Evolutionary conservation across 1,140 invertebrate genomes (phyloP), one percentile per base, ranked within the genome.

Genomic region (Dreissena rostriformis): DNA sequence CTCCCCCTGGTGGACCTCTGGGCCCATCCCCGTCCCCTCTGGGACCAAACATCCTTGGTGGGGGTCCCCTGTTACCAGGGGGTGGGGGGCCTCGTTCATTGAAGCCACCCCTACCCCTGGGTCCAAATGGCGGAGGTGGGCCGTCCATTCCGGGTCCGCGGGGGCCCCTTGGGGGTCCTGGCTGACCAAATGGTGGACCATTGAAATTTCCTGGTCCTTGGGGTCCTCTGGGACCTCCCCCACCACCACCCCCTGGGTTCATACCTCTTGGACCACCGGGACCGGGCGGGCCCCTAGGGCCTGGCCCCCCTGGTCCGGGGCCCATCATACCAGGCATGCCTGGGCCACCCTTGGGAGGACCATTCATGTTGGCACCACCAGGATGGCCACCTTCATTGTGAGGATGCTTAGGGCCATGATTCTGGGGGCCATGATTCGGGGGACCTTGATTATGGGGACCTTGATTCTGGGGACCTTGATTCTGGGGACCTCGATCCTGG

Each of bases 71-170:
- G 70, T 63, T 73, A 17, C 80, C 74, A 51, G 76, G 75, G 28
- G 61, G 75, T 52, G 76, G 78, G 17, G 77, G 77, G 22, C 77
- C 80, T 28, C 80, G 51, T 68, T 82, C 80, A 26, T 67, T 28
- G 73, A 82, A 82, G 17, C 78, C 78, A 57, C 84, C 72, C 71
- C 81, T 77, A 51, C 85, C 85, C 55, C 85, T 78, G 65, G 39
- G 70, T 49, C 81, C 80, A 83, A 86, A 86, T 24, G 84, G 84
- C 70, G 85, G 85, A 22, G 84, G 84, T 28, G 84, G 84, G 19
- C 84, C 84, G 22, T 86, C 82, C 82, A 84, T 84, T 19, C 83
- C 63, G 0, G 83, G 83, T 6, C 83, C 83, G 26, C 81, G 52
- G 5, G 81, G 81, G 22, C 81, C 81, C 73, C 79, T 74, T 65